Evolutionary conservation across 1,140 invertebrate species (phyloP).

Genomic region (Drosophila micromelanica): DNA sequence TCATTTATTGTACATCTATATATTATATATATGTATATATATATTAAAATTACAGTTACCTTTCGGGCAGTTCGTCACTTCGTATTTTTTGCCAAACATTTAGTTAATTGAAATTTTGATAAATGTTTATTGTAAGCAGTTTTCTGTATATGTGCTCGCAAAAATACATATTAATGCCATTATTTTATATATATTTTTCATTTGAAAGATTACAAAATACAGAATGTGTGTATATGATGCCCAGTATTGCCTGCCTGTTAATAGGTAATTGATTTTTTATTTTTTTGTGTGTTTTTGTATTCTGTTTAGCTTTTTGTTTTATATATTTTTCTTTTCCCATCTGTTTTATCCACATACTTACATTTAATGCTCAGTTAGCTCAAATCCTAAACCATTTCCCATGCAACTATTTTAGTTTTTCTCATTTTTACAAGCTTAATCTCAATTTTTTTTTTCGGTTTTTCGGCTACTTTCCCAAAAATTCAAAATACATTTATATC

Average conservation of each 20-base stretch:
- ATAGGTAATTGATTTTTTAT: constrained; percentile 3
- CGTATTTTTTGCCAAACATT: constrained; percentile 8
- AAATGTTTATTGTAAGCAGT: constrained; percentile 26
- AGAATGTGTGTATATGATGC: constrained; percentile 7
- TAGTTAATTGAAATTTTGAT: constrained; percentile 39
- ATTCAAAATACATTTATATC: constrained; percentile 51
- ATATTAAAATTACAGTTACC: constrained; percentile 6
- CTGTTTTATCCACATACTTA: constrained; percentile 15
- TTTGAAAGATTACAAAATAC: constrained; percentile 60
- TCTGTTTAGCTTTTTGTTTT: too few species aligned
- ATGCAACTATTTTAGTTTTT: constrained; percentile 8
- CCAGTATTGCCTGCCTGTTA: constrained; percentile 14
- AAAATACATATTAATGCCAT: constrained; percentile 50
- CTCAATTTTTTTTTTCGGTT: neutral
- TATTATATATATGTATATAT: constrained; percentile 23
- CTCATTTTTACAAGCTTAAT: constrained; percentile 52
- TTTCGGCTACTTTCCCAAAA: neutral
- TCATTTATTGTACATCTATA: constrained; percentile 53
- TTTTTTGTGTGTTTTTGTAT: neutral
- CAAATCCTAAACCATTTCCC: constrained; percentile 31
- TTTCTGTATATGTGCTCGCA: constrained; percentile 54
- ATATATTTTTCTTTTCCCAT: neutral
- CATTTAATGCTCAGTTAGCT: constrained; percentile 19
- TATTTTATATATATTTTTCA: constrained; percentile 13
- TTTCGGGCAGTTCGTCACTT: neutral